A percentile compares a stretch with the other conserved stretches of the same genome.
phyloP scores from a whole-genome alignment of 2,888 invertebrate species.

The Ormyrus pomaceus region DNA sequence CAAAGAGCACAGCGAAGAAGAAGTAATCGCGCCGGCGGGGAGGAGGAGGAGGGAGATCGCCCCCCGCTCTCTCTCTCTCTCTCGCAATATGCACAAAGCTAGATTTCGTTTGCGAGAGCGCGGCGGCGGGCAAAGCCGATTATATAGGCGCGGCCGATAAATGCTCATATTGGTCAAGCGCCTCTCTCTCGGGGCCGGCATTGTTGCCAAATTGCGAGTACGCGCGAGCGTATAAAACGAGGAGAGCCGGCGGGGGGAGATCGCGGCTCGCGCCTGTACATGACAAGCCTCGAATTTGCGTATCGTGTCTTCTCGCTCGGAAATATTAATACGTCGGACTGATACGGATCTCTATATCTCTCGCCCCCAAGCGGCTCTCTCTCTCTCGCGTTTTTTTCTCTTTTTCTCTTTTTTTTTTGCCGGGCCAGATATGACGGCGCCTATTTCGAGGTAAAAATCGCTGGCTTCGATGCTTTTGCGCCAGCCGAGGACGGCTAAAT shows the following conservation, averaged over 20 bases:
- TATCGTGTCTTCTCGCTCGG: conserved; percentile 40
- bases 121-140: conserved; percentile 36
- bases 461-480: no score
- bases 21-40: conserved; percentile 51
- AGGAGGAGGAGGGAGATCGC: conserved; percentile 51
- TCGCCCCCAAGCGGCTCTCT: conserved; percentile 6
- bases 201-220: no score
- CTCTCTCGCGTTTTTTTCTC: neutral
- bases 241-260: neutral
- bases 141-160: conserved; percentile 21
- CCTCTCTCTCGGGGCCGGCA: no score
- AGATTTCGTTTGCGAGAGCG: conserved; percentile 4
- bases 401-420: conserved; percentile 11
- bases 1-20: conserved; percentile 57
- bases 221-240: conserved; percentile 10
- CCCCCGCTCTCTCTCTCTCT: neutral
- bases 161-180: conserved; percentile 17
- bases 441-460: no score
- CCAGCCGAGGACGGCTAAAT: no score
- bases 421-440: neutral
- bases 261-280: conserved; percentile 18
- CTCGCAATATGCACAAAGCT: conserved; percentile 32
- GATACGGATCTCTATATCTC: neutral
- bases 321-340: conserved; percentile 42
- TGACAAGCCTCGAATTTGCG: conserved; percentile 43